phyloP scores from a whole-genome alignment of 2,113 vertebrate species.

The Tetrao urogallus region DNA sequence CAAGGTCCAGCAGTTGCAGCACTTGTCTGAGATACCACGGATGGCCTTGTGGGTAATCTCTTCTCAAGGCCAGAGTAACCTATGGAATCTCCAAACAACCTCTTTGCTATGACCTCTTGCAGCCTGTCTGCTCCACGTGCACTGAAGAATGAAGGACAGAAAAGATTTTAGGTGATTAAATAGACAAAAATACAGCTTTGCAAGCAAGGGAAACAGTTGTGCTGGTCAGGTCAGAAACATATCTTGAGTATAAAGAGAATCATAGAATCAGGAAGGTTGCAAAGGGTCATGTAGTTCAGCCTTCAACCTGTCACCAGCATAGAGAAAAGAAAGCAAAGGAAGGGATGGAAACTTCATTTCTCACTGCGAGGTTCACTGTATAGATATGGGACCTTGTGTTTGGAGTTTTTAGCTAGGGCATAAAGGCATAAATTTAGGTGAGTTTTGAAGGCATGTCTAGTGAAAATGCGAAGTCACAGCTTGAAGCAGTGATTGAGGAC shows the following conservation, averaged over 20 bases:
- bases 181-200: background rate
- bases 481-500: too few relatives aligned
- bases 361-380: background rate
- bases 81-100: background rate
- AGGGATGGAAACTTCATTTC: background rate
- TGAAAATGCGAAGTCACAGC: too few relatives aligned
- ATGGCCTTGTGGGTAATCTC: background rate
- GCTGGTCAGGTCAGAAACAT: background rate
- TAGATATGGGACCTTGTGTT: background rate
- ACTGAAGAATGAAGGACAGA: background rate
- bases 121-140: accelerated
- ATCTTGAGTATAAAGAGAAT: background rate
- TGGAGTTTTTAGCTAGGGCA: background rate
- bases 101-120: background rate
- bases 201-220: background rate
- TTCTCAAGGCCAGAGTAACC: background rate
- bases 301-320: too few relatives aligned
- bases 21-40: background rate
- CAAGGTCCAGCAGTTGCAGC: background rate
- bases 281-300: too few relatives aligned
- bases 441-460: background rate
- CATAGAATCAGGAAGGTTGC: too few relatives aligned
- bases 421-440: background rate
- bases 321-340: background rate
- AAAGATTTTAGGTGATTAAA: background rate